phyloP scores from a whole-genome alignment of 2,888 invertebrate species.

The Phengaris alcon region DNA sequence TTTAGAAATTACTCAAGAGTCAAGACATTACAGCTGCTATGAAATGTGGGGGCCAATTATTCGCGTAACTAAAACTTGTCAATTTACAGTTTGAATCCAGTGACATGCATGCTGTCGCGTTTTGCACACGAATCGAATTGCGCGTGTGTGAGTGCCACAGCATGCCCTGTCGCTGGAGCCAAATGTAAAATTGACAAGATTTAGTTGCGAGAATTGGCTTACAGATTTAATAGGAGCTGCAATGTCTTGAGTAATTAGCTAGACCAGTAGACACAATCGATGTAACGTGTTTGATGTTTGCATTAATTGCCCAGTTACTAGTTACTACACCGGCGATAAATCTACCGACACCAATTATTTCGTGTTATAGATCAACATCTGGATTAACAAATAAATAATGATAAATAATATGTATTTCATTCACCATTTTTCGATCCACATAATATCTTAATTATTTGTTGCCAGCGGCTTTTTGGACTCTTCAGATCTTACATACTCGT shows the following conservation, averaged over 20 bases:
- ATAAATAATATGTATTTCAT: not conserved
- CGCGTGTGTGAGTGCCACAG: too few species aligned
- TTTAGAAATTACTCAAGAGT: too few species aligned
- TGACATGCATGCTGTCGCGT: too few species aligned
- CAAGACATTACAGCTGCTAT: too few species aligned
- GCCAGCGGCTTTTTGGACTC: not conserved
- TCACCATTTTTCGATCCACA: not conserved
- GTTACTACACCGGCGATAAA: constrained; percentile 4
- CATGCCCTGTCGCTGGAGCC: too few species aligned
- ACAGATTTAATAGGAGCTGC: not conserved
- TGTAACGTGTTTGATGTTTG: constrained; percentile 3
- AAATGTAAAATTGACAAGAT: too few species aligned
- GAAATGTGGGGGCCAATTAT: too few species aligned
- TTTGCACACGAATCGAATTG: too few species aligned
- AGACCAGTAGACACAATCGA: constrained; percentile 9
- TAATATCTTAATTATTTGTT: not conserved
- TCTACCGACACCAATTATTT: constrained; percentile 15
- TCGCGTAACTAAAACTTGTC: too few species aligned
- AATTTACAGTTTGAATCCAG: too few species aligned
- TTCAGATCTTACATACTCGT: too few species aligned
- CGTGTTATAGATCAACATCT: not conserved
- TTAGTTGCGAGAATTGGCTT: too few species aligned
- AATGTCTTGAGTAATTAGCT: not conserved
- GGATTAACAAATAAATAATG: constrained; percentile 3
- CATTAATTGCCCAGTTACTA: not conserved